Evolutionary conservation across 2,797 vertebrate genomes (phyloP).

Genomic region (Buphagus erythrorhynchus): DNA sequence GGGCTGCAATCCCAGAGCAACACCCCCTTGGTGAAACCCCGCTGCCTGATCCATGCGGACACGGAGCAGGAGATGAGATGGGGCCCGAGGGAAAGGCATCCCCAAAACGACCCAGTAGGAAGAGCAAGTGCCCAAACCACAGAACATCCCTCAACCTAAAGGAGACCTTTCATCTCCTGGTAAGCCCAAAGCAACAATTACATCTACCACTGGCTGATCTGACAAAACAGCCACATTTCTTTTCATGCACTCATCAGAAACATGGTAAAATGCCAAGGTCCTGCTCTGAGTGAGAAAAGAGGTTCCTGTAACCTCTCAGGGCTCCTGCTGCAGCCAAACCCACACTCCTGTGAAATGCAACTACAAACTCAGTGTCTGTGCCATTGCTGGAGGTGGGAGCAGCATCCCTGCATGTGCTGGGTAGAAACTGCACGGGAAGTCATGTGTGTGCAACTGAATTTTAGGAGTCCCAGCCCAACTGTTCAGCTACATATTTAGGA

Average conservation of each 20-base stretch:
- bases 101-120: neutral
- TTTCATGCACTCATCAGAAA: neutral
- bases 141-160: neutral
- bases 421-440: neutral
- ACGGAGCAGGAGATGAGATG: fast-evolving
- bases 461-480: conserved; percentile 59
- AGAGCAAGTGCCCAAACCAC: neutral
- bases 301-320: neutral
- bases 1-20: neutral
- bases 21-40: fast-evolving
- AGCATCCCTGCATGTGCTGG: neutral
- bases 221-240: neutral
- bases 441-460: neutral
- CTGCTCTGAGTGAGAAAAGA: neutral
- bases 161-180: neutral
- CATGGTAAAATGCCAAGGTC: neutral
- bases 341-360: neutral
- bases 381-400: neutral
- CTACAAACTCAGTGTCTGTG: neutral
- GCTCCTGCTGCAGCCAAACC: neutral
- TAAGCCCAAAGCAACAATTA: neutral
- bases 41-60: fast-evolving
- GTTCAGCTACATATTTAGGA: conserved; percentile 52
- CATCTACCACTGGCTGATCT: neutral
- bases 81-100: neutral